Conservation (phyloP, 2,113 vertebrate genomes). For the Lota lota region DNA sequence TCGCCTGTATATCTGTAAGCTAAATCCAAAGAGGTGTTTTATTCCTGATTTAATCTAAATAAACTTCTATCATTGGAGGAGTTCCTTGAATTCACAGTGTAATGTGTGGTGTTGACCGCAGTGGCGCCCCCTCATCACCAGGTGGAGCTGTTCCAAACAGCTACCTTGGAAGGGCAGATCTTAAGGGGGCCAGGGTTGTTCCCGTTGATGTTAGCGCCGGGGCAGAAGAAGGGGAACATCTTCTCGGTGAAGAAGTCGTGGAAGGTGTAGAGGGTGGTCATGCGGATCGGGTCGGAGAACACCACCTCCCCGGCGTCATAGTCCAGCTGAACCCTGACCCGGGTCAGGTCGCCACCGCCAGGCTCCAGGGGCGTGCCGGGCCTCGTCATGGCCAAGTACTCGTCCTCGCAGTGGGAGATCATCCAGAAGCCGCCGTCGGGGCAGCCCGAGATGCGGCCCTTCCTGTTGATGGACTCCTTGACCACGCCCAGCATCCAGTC, state of each 20-base stretch:
- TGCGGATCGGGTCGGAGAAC: conserved; percentile 68
- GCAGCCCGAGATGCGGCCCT: conserved; percentile 71
- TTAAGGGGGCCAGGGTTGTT: conserved; percentile 72
- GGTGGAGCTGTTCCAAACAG: conserved; percentile 73
- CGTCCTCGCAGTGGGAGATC: conserved; percentile 68
- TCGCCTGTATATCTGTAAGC: too few relatives aligned
- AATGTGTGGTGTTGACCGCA: not conserved
- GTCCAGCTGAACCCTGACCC: conserved; percentile 73
- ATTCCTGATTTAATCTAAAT: not conserved
- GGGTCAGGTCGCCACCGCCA: conserved; percentile 45
- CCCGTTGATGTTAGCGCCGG: conserved; percentile 75
- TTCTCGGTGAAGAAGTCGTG: conserved; percentile 66
- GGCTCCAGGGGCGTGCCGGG: conserved; percentile 57
- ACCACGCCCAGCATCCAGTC: conserved; percentile 79
- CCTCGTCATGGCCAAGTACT: conserved; percentile 73
- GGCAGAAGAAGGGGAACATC: conserved; percentile 78
- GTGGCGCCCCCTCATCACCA: conserved; percentile 61
- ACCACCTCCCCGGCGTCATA: conserved; percentile 67
- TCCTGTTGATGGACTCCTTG: conserved; percentile 69
- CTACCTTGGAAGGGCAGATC: conserved; percentile 72
- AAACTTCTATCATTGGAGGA: not conserved
- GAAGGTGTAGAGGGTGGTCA: conserved; percentile 71
- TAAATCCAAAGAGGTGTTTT: too few relatives aligned
- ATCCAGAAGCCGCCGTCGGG: conserved; percentile 77
- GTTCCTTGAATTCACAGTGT: not conserved